Conservation (phyloP, 2,797 vertebrate genomes). For the Anguilla megastoma region DNA sequence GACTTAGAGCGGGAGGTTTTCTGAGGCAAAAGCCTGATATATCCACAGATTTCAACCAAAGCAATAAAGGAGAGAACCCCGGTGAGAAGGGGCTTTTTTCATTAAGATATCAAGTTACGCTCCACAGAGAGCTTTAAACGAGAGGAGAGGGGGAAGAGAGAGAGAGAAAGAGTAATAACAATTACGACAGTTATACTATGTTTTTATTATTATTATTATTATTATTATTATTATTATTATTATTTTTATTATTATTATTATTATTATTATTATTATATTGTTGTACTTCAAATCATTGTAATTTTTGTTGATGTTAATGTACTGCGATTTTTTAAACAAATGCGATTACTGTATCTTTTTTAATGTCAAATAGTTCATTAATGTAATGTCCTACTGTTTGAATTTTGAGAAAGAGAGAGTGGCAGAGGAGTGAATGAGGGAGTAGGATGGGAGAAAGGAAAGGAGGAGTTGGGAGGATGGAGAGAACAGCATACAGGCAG, state of each 20-base stretch:
- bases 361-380: too few species aligned
- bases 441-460: background rate
- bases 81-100: constrained; percentile 14
- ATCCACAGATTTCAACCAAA: constrained; percentile 11
- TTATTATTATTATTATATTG: background rate
- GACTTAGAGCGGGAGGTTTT: constrained; percentile 8
- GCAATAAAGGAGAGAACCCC: constrained; percentile 1
- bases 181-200: too few species aligned
- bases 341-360: background rate
- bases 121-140: background rate
- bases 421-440: background rate
- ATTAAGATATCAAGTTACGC: background rate
- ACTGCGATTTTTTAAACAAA: too few species aligned
- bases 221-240: background rate
- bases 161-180: background rate
- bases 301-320: background rate
- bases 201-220: background rate
- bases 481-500: background rate
- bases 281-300: background rate
- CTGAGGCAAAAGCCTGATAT: background rate
- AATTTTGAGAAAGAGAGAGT: background rate
- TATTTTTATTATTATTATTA: background rate
- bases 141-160: background rate
- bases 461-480: background rate
- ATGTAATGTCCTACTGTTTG: background rate